A percentile compares a stretch with the other conserved stretches of the same genome.
These are phyloP conservation scores for Epinephelus cyanopodus DNA, from an alignment of 2,113 vertebrate genomes.

Conservation along the genomic window DNA sequence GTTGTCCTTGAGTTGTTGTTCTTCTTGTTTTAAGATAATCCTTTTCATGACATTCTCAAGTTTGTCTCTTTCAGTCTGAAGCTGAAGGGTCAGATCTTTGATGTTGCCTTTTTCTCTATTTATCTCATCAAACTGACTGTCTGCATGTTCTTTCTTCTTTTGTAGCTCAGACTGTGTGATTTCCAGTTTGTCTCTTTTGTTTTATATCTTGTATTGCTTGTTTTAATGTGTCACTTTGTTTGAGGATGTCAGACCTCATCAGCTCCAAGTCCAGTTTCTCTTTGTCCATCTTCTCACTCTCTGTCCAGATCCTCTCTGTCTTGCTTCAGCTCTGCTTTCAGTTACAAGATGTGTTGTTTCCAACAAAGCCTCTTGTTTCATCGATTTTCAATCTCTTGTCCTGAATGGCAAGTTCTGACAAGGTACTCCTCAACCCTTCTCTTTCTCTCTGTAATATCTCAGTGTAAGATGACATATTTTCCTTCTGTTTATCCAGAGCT, in stretches of 20 bases:
- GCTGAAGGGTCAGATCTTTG: background rate
- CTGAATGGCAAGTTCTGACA: background rate
- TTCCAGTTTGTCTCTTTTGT: background rate
- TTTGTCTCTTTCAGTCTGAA: constrained; percentile 10
- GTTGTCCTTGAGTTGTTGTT: constrained; percentile 11
- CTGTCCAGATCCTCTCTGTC: background rate
- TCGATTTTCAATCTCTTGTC: background rate
- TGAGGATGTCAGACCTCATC: constrained; percentile 11
- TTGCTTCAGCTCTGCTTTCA: constrained; percentile 3
- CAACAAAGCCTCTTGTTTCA: background rate
- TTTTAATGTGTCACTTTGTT: background rate
- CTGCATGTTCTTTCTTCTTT: background rate
- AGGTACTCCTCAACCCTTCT: too few relatives aligned
- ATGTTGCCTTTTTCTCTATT: background rate
- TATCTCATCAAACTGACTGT: constrained; percentile 5
- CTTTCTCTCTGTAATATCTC: too few relatives aligned
- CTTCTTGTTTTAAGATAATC: background rate
- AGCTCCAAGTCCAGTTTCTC: constrained; percentile 23
- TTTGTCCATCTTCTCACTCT: constrained; percentile 3
- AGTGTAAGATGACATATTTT: too few relatives aligned
- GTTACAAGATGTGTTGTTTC: constrained; percentile 8
- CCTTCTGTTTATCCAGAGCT: too few relatives aligned
- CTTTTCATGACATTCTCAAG: background rate
- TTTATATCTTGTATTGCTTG: background rate
- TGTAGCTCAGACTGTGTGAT: background rate